Conservation (phyloP, 1,140 invertebrate species). For the Drosophila novamexicana region DNA sequence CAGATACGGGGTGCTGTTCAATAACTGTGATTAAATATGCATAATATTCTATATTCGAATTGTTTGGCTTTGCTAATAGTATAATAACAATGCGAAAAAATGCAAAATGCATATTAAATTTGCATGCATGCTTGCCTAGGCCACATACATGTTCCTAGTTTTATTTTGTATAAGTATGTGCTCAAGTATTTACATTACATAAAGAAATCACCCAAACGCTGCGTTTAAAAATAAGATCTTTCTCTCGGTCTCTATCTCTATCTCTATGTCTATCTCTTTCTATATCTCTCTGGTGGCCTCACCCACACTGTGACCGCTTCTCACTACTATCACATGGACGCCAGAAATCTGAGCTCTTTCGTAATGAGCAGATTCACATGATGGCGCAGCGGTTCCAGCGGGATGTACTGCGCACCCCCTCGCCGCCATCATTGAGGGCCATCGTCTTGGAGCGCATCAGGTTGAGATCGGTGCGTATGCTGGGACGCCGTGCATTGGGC, state of each 20-base stretch:
- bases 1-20: neutral
- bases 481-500: conserved; percentile 92
- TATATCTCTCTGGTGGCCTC: neutral
- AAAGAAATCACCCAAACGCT: conserved; percentile 78
- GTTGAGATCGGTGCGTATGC: conserved; percentile 93
- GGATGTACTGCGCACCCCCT: conserved; percentile 83
- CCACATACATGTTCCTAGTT: conserved; percentile 12
- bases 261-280: neutral
- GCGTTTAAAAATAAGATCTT: conserved; percentile 71
- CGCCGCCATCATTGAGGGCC: conserved; percentile 87
- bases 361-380: conserved; percentile 51
- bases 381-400: conserved; percentile 75
- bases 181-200: conserved; percentile 63
- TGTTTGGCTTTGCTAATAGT: conserved; percentile 24
- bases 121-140: conserved; percentile 8
- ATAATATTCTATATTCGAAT: conserved; percentile 27
- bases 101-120: conserved; percentile 37
- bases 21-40: conserved; percentile 40
- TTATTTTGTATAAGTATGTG: conserved; percentile 21
- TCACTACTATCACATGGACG: conserved; percentile 71
- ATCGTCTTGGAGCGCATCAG: conserved; percentile 93
- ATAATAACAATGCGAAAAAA: conserved; percentile 49
- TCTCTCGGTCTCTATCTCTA: neutral
- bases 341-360: neutral
- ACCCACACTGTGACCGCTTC: conserved; percentile 14